Conservation (phyloP, 2,888 invertebrate genomes). For the Shargacucullia verbasci region DNA sequence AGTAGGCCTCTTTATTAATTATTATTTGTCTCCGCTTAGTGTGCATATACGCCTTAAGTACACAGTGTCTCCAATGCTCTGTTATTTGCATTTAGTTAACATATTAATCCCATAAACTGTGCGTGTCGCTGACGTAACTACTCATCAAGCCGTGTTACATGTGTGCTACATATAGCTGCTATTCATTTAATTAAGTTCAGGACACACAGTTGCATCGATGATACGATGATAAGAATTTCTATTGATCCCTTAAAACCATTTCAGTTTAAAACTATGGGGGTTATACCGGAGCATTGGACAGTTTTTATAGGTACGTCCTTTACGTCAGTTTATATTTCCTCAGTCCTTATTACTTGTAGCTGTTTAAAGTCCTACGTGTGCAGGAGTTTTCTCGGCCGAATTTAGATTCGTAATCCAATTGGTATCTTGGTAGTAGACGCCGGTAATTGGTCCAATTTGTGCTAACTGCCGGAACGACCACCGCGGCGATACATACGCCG, state of each 20-base stretch:
- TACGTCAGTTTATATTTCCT: too few relatives aligned
- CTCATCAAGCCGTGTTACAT: constrained; percentile 59
- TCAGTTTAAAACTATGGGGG: too few relatives aligned
- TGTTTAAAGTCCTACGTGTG: constrained; percentile 29
- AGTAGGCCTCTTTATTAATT: too few relatives aligned
- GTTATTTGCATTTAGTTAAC: constrained; percentile 83
- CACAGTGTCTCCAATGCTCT: constrained; percentile 28
- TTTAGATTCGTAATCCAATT: constrained; percentile 75
- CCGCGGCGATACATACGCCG: constrained; percentile 58
- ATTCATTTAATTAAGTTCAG: constrained; percentile 52
- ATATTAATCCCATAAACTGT: constrained; percentile 78
- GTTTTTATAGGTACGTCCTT: too few relatives aligned
- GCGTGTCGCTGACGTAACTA: constrained; percentile 71
- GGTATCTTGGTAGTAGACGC: constrained; percentile 68
- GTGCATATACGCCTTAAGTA: constrained; percentile 12
- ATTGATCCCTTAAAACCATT: too few relatives aligned
- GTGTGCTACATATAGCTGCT: constrained; percentile 44
- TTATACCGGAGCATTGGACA: too few relatives aligned
- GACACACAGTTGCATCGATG: background rate
- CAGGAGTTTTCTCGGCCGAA: constrained; percentile 59
- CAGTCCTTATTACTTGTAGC: constrained; percentile 22
- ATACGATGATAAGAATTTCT: too few relatives aligned
- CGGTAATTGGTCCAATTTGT: constrained; percentile 77
- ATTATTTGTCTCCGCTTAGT: constrained; percentile 14
- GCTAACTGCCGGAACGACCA: constrained; percentile 72